A percentile compares a stretch with the other conserved stretches of the same genome.
These are phyloP conservation scores for Tragulus kanchil DNA, from an alignment of 2,113 vertebrate species.

Conservation along the genomic window DNA sequence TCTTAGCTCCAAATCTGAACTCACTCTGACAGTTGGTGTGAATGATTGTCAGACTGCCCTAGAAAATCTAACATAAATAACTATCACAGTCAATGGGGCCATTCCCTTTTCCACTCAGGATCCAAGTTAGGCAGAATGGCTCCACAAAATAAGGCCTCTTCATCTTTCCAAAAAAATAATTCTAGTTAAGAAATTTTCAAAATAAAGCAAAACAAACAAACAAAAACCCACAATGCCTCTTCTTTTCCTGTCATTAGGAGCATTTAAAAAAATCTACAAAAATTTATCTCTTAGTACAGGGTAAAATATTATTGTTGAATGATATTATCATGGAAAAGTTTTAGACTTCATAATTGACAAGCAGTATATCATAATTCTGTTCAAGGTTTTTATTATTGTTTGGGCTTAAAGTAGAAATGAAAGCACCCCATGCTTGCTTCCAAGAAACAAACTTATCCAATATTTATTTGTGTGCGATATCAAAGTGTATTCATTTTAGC, in stretches of 20 bases:
- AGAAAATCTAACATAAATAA: slow-evolving; percentile 9
- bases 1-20: not conserved
- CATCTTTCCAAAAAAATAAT: not conserved
- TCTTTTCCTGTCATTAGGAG: not conserved
- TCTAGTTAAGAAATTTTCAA: not conserved
- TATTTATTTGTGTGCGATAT: not conserved
- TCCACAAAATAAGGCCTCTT: not conserved
- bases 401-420: not conserved
- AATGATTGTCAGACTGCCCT: not conserved
- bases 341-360: not conserved
- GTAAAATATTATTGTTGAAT: not conserved
- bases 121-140: not conserved
- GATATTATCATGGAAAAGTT: not conserved
- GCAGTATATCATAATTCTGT: not conserved
- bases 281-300: not conserved
- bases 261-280: not conserved
- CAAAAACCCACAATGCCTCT: not conserved
- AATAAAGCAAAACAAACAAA: not conserved
- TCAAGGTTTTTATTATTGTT: not conserved
- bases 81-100: not conserved
- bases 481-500: not conserved
- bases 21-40: not conserved
- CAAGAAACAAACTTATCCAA: not conserved
- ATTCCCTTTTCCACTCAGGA: not conserved
- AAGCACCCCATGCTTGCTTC: not conserved